Conservation (phyloP, 1,140 invertebrate genomes). For the Dufourea novaeangliae region DNA sequence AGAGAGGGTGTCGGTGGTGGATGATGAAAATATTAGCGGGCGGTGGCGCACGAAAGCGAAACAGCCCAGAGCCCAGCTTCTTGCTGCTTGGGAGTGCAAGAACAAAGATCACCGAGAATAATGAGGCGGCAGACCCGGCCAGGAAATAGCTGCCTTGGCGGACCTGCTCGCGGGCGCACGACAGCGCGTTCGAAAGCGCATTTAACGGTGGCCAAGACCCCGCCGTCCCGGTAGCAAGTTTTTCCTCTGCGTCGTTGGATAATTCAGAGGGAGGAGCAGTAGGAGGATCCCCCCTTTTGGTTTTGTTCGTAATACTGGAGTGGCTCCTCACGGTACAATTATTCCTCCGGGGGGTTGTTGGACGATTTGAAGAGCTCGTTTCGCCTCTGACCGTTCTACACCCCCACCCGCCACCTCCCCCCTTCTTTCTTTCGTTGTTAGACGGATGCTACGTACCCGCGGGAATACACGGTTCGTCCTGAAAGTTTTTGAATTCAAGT, state of each 20-base stretch:
- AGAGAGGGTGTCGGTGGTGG: too few relatives aligned
- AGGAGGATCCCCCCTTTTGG: slow-evolving; percentile 4
- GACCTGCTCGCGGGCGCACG: neutral
- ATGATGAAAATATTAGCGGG: slow-evolving; percentile 53
- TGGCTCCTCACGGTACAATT: slow-evolving; percentile 19
- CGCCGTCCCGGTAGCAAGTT: slow-evolving; percentile 4
- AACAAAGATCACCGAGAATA: slow-evolving; percentile 49
- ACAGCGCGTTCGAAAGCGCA: slow-evolving; percentile 13
- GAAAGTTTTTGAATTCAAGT: too few relatives aligned
- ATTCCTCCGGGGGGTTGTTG: slow-evolving; percentile 5
- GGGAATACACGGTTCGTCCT: neutral
- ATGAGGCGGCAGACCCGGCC: slow-evolving; percentile 44
- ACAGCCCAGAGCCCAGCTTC: slow-evolving; percentile 16
- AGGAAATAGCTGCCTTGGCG: slow-evolving; percentile 7
- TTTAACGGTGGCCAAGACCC: slow-evolving; percentile 8
- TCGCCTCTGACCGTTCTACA: neutral
- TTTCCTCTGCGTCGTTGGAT: slow-evolving; percentile 14
- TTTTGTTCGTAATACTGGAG: neutral
- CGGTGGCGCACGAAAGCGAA: slow-evolving; percentile 28
- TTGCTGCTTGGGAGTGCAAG: slow-evolving; percentile 39
- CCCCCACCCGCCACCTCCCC: neutral
- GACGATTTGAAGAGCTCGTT: neutral
- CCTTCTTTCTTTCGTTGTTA: neutral
- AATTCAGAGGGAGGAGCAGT: neutral
- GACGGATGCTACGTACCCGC: neutral